Conservation (phyloP, 2,113 vertebrate species). For the Petaurus breviceps region DNA sequence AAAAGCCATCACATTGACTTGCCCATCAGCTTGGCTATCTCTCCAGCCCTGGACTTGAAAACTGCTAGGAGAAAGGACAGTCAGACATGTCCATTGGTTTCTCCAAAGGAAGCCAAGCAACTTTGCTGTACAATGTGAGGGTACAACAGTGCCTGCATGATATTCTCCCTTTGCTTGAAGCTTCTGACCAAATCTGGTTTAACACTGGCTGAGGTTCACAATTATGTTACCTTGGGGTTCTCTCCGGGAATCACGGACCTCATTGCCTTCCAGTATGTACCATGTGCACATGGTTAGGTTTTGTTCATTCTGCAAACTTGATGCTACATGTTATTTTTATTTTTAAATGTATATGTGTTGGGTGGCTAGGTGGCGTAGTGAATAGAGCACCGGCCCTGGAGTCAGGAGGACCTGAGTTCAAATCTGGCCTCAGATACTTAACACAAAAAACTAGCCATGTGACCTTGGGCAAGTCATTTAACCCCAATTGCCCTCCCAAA, state of each 20-base stretch:
- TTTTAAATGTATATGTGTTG: slow-evolving; percentile 33
- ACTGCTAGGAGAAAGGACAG: neutral
- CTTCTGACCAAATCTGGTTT: neutral
- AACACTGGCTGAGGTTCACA: neutral
- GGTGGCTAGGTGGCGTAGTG: too few relatives aligned
- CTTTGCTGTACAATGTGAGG: neutral
- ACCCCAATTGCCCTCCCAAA: too few relatives aligned
- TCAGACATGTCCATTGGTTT: neutral
- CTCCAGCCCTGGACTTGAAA: neutral
- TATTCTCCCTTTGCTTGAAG: neutral
- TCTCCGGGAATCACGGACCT: slow-evolving; percentile 37
- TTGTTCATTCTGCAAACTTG: slow-evolving; percentile 56
- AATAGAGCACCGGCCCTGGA: too few relatives aligned
- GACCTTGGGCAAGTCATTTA: too few relatives aligned
- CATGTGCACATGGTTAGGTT: slow-evolving; percentile 58
- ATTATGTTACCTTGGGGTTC: neutral
- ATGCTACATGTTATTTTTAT: slow-evolving; percentile 72
- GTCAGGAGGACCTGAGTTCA: too few relatives aligned
- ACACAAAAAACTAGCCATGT: too few relatives aligned
- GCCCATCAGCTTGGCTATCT: too few relatives aligned
- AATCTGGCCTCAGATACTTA: too few relatives aligned
- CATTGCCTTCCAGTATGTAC: slow-evolving; percentile 55
- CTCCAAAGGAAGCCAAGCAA: neutral
- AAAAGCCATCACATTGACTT: neutral
- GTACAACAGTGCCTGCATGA: neutral